Evolutionary conservation across 2,113 vertebrate genomes (phyloP).

Genomic region (Gallinago undulata): DNA sequence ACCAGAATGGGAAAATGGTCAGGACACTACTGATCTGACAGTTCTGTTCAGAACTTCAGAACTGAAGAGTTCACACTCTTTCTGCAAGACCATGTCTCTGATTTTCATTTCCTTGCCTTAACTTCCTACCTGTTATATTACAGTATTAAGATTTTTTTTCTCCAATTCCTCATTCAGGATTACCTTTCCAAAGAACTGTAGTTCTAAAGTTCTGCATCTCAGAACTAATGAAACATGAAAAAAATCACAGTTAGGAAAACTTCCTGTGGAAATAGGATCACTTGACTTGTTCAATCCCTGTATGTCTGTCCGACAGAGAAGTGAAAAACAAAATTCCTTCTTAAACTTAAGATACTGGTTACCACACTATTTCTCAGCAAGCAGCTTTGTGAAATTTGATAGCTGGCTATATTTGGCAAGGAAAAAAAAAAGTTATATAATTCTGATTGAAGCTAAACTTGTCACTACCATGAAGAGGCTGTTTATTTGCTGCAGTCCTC

Average conservation of each 20-base stretch:
- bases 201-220: not conserved
- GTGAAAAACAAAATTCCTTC: not conserved
- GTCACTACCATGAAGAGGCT: not conserved
- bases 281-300: rapidly evolving
- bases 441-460: not conserved
- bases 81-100: not conserved
- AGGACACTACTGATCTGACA: not conserved
- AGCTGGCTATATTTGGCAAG: not conserved
- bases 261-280: not conserved
- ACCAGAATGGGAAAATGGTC: not conserved
- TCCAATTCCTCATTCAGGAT: not conserved
- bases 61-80: not conserved
- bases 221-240: not conserved
- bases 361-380: rapidly evolving
- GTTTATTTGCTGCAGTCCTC: not conserved
- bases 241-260: not conserved
- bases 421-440: not conserved
- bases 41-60: not conserved
- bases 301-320: not conserved
- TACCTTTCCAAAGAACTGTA: not conserved
- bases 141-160: not conserved
- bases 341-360: not conserved
- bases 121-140: not conserved
- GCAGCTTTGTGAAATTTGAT: not conserved
- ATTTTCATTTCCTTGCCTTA: not conserved